Evolutionary conservation across 2,888 invertebrate genomes (phyloP).

Genomic region (Platycheirus rosarum): DNA sequence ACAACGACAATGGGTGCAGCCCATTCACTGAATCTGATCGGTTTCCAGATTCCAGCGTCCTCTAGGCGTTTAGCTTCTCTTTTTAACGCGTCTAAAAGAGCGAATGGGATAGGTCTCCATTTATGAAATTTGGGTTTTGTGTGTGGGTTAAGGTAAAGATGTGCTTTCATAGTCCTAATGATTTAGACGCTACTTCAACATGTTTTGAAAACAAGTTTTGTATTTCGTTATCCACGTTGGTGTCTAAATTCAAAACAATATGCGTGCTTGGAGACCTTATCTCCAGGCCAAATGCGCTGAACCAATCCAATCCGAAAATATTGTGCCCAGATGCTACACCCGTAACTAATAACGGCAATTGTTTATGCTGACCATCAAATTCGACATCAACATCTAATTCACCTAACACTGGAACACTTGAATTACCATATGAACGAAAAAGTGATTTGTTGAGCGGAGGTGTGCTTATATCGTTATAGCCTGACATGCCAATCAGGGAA

Average conservation of each 20-base stretch:
- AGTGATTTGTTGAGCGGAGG: no score
- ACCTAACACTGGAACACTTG: constrained; percentile 1
- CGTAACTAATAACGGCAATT: constrained; percentile 3
- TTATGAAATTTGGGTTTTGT: constrained; percentile 69
- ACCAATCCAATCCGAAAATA: constrained; percentile 31
- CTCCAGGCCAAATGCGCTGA: constrained; percentile 20
- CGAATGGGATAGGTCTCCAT: constrained; percentile 75
- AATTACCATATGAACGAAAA: constrained; percentile 14
- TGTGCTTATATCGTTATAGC: not conserved
- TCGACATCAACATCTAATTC: constrained; percentile 1
- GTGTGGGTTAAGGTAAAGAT: constrained; percentile 69
- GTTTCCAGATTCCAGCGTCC: constrained; percentile 60
- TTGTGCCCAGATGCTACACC: constrained; percentile 6
- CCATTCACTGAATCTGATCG: constrained; percentile 76
- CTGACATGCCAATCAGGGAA: no score
- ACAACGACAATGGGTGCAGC: constrained; percentile 78
- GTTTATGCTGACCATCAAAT: not conserved
- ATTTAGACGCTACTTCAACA: not conserved
- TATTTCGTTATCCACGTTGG: constrained; percentile 5
- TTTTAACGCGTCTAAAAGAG: constrained; percentile 61
- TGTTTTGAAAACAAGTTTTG: constrained; percentile 12
- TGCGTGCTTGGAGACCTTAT: constrained; percentile 8
- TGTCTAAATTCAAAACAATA: not conserved
- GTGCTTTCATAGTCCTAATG: constrained; percentile 46
- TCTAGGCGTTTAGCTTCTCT: constrained; percentile 70